A percentile compares a stretch with the other conserved stretches of the same genome.
These are phyloP conservation scores for Laspeyria flexula DNA, from an alignment of 2,888 invertebrate genomes.

Conservation along the genomic window DNA sequence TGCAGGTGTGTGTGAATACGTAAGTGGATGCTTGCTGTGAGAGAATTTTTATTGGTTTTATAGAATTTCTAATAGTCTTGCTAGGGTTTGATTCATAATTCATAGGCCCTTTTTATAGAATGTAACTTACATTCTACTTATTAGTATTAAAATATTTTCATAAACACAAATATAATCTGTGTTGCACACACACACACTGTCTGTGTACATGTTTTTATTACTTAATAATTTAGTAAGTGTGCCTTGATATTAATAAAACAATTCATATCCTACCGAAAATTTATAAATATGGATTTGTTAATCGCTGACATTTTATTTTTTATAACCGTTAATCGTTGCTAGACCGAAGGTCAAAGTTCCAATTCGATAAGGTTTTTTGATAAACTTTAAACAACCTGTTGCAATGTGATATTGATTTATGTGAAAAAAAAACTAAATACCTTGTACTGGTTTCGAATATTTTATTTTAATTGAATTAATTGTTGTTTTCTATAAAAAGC, in stretches of 20 bases:
- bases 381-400: slow-evolving; percentile 27
- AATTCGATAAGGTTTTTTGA: slow-evolving; percentile 34
- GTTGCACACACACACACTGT: no score
- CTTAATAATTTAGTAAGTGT: no score
- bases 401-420: slow-evolving; percentile 11
- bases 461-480: slow-evolving; percentile 15
- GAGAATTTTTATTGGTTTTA: not conserved
- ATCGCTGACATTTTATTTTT: slow-evolving; percentile 3
- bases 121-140: no score
- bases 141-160: no score
- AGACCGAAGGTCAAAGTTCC: slow-evolving; percentile 30
- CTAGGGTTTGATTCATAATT: not conserved
- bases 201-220: no score
- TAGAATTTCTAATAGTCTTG: not conserved
- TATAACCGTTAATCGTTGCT: slow-evolving; percentile 16
- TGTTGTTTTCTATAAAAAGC: not conserved
- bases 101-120: no score
- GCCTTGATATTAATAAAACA: no score
- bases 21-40: not conserved
- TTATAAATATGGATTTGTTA: no score
- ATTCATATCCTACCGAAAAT: no score
- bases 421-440: slow-evolving; percentile 20
- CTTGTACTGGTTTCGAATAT: slow-evolving; percentile 23
- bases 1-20: not conserved
- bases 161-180: no score